These are phyloP conservation scores for Yasuhikotakia modesta DNA, from an alignment of 2,797 vertebrate species.

Conservation along the genomic window DNA sequence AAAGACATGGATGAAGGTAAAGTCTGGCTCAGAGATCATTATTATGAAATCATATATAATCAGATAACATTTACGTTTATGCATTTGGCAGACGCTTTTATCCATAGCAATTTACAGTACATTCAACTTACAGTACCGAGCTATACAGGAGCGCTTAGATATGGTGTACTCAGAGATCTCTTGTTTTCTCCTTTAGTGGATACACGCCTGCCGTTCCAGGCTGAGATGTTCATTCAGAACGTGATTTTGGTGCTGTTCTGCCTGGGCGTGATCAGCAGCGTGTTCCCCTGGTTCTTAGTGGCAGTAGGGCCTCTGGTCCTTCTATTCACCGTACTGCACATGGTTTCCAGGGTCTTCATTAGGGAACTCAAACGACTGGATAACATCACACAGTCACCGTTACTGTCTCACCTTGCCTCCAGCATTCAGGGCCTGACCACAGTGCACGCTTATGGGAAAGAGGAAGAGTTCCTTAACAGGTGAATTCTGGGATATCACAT, in stretches of 20 bases:
- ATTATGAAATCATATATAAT: too few species aligned
- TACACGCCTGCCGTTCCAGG: slow-evolving; percentile 90
- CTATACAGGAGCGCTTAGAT: too few species aligned
- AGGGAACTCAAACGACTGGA: slow-evolving; percentile 90
- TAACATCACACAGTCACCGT: slow-evolving; percentile 88
- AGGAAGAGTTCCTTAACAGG: slow-evolving; percentile 86
- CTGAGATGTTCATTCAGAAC: slow-evolving; percentile 93
- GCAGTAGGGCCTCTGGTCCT: slow-evolving; percentile 85
- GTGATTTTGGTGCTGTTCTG: slow-evolving; percentile 92
- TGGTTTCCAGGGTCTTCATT: slow-evolving; percentile 88
- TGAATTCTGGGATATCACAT: slow-evolving; percentile 53
- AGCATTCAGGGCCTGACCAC: slow-evolving; percentile 91
- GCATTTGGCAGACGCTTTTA: too few species aligned
- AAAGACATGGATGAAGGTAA: slow-evolving; percentile 95
- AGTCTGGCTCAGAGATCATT: background rate
- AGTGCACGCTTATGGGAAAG: slow-evolving; percentile 87
- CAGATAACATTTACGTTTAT: background rate
- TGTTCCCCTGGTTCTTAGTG: slow-evolving; percentile 91
- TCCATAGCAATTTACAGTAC: too few species aligned
- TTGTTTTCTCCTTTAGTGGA: slow-evolving; percentile 76
- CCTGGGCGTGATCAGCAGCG: slow-evolving; percentile 83
- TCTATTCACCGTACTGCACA: slow-evolving; percentile 82
- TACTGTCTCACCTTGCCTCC: slow-evolving; percentile 90
- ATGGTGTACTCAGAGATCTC: background rate
- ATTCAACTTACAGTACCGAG: too few species aligned